Conservation (phyloP, 2,113 vertebrate genomes). For the Indicator maculatus region DNA sequence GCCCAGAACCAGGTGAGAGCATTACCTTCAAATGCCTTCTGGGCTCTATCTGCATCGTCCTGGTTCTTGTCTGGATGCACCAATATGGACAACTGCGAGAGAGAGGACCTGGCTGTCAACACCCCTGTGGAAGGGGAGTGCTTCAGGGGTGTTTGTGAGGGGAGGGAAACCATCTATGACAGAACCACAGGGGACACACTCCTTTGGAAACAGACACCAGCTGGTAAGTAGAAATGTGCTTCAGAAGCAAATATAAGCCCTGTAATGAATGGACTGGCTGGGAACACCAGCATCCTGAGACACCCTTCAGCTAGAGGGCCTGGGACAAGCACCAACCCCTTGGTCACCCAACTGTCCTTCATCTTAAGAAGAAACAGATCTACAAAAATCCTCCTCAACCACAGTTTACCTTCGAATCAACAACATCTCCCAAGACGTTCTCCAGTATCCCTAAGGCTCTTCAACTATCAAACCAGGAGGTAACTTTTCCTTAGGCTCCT, state of each 20-base stretch:
- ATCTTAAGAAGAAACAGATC: not conserved
- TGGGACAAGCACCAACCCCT: not conserved
- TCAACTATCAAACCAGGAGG: not conserved
- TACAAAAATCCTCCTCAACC: not conserved
- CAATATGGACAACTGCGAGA: slow-evolving; percentile 91
- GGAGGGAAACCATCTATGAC: not conserved
- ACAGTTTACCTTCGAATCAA: not conserved
- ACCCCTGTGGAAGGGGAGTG: not conserved
- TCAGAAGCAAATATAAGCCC: not conserved
- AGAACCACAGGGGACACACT: not conserved
- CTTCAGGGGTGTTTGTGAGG: not conserved
- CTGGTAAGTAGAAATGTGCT: not conserved
- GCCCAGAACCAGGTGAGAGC: not conserved
- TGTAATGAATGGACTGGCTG: not conserved
- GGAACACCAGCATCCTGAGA: not conserved
- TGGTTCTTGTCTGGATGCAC: slow-evolving; percentile 99
- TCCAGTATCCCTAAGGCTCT: not conserved
- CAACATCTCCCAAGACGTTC: not conserved
- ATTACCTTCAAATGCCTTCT: slow-evolving; percentile 96
- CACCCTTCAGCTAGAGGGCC: not conserved
- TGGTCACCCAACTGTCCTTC: not conserved
- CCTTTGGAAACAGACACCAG: not conserved
- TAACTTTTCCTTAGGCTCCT: not conserved
- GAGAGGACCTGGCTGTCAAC: not conserved
- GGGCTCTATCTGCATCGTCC: slow-evolving; percentile 91